Conservation (phyloP, 2,797 vertebrate species). For the Crenuchus spilurus region DNA sequence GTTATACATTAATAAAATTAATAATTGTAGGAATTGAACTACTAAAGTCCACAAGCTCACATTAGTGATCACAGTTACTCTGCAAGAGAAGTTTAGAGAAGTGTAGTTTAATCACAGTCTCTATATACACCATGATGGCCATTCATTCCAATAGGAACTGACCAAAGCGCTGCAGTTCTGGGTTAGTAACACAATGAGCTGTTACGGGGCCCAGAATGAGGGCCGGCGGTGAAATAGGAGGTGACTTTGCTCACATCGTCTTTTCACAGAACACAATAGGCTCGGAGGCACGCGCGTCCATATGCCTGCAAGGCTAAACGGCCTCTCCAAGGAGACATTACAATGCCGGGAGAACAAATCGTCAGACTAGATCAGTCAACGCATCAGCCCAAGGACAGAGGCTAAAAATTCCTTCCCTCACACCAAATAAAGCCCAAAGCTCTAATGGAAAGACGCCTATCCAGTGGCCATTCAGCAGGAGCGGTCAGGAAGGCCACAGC, state of each 20-base stretch:
- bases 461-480: background rate
- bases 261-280: slow-evolving; percentile 15
- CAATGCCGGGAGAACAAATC: slow-evolving; percentile 15
- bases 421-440: background rate
- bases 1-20: no score
- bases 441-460: slow-evolving; percentile 27
- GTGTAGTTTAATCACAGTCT: no score
- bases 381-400: background rate
- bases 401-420: background rate
- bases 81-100: no score
- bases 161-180: background rate
- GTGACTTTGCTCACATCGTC: background rate
- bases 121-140: no score
- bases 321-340: background rate
- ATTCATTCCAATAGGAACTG: slow-evolving; percentile 10
- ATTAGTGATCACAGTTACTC: no score
- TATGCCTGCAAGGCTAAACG: slow-evolving; percentile 5
- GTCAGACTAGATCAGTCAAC: background rate
- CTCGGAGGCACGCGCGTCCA: slow-evolving; percentile 1
- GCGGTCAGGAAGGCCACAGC: slow-evolving; percentile 13
- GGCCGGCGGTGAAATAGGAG: slow-evolving; percentile 10
- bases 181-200: background rate
- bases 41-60: no score
- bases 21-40: no score
- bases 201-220: background rate